Conservation (phyloP, 2,797 vertebrate species). For the Neosilurus hyrtlii region DNA sequence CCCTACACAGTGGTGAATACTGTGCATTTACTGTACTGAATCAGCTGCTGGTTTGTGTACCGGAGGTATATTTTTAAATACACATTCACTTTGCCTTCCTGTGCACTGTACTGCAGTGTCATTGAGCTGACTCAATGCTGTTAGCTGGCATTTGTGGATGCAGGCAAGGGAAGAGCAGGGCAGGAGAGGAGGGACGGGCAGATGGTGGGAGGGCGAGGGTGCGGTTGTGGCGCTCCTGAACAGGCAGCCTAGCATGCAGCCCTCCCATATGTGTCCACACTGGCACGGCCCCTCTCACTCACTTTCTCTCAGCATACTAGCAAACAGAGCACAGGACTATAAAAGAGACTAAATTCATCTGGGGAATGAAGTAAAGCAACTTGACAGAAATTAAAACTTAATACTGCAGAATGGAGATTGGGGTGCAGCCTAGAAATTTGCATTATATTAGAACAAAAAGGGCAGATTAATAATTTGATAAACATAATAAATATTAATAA, state of each 20-base stretch:
- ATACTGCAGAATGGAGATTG: background rate
- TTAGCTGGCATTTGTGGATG: slow-evolving; percentile 70
- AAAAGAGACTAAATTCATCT: slow-evolving; percentile 21
- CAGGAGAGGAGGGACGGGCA: slow-evolving; percentile 67
- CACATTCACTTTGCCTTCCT: background rate
- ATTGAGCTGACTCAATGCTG: slow-evolving; percentile 26
- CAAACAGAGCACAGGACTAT: slow-evolving; percentile 51
- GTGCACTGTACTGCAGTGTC: slow-evolving; percentile 27
- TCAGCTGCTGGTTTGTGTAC: background rate
- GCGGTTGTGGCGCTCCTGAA: slow-evolving; percentile 71
- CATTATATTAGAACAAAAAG: background rate
- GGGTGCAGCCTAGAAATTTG: background rate
- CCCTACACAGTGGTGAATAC: background rate
- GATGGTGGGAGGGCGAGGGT: slow-evolving; percentile 78
- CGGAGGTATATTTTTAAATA: slow-evolving; percentile 14
- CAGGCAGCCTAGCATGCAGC: slow-evolving; percentile 74
- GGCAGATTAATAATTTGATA: background rate
- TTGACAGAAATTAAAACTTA: background rate
- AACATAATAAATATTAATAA: too few relatives aligned
- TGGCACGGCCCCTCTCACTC: slow-evolving; percentile 42
- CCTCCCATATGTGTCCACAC: slow-evolving; percentile 76
- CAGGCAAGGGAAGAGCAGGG: slow-evolving; percentile 58
- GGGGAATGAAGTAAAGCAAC: background rate
- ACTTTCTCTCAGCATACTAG: slow-evolving; percentile 43
- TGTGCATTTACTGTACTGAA: background rate